Evolutionary conservation across 2,888 invertebrate species (phyloP), one percentile per base, ranked within the genome.

Genomic region (Microchrysa polita): DNA sequence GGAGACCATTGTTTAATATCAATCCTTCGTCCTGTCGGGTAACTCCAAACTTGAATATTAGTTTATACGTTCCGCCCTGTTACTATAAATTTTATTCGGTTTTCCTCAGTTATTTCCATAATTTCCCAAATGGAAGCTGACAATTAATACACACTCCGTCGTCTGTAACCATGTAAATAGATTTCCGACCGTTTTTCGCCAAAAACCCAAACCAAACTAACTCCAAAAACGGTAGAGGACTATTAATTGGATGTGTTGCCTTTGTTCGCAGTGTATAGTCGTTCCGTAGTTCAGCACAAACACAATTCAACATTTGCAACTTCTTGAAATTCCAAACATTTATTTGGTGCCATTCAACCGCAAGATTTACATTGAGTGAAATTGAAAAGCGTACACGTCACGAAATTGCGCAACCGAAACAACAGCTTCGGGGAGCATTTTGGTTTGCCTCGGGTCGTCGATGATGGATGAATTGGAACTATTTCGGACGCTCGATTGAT

Each of bases 131-230:
- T 69, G 69, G 40, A 57, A 57, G 57, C 69, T 57, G 69, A 57
- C 69, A 69, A 69, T 69, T 69, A 69, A 69, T 69, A 69, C 57
- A 42, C 69, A 40, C 69, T n/a, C n/a, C n/a, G n/a, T 55, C 57
- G 69, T 69, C 42, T 67, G 18, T 40, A 69, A 42, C 57, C 48
- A 40, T 67, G 53, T 12, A 61, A 53, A 67, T 67, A 69, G 69
- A 69, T 55, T 55, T 20, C 12, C 40, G 69, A 18, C 69, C 69
- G 20, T 69, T 69, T 67, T 22, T 55, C 16, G n/a, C 27, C 27
- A 34, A n/a, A n/a, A n/a, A 34, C 27, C 27, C 27, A 34, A n/a
- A n/a, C n/a, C n/a, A n/a, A n/a, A n/a, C n/a, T n/a, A n/a, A n/a
- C 27, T 34, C 27, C 27, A 34, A 34, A n/a, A n/a, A 34, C 27